phyloP scores from a whole-genome alignment of 2,888 invertebrate genomes.

The Ennomos fuscantarius region DNA sequence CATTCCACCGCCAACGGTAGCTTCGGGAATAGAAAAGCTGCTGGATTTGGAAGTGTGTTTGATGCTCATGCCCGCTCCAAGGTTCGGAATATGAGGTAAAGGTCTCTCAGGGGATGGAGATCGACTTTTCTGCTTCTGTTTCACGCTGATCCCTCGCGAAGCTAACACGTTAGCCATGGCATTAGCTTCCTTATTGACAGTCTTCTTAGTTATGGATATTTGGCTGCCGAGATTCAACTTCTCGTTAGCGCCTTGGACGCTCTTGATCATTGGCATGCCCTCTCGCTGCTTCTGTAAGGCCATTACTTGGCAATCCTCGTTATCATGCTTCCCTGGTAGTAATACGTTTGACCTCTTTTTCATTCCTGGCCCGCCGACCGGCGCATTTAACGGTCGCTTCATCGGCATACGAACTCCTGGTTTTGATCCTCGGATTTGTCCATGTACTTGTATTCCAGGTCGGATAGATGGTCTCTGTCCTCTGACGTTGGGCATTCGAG shows the following conservation, averaged over 20 bases:
- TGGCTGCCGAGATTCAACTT: slow-evolving; percentile 90
- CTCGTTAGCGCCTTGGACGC: slow-evolving; percentile 87
- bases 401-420: slow-evolving; percentile 70
- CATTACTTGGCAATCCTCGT: slow-evolving; percentile 91
- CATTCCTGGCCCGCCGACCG: slow-evolving; percentile 54
- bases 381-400: slow-evolving; percentile 64
- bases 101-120: slow-evolving; percentile 76
- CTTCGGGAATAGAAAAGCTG: slow-evolving; percentile 75
- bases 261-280: slow-evolving; percentile 90
- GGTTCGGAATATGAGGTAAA: slow-evolving; percentile 75
- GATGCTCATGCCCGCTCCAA: slow-evolving; percentile 80
- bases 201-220: slow-evolving; percentile 88
- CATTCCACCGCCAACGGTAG: slow-evolving; percentile 73
- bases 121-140: slow-evolving; percentile 86
- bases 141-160: slow-evolving; percentile 91
- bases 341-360: slow-evolving; percentile 87
- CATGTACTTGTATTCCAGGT: slow-evolving; percentile 75
- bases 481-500: slow-evolving; percentile 67
- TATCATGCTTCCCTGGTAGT: slow-evolving; percentile 89
- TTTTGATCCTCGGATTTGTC: slow-evolving; percentile 67
- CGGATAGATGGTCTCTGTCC: slow-evolving; percentile 67
- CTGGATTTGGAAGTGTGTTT: slow-evolving; percentile 80
- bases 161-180: slow-evolving; percentile 92
- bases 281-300: slow-evolving; percentile 90
- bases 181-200: slow-evolving; percentile 88